A percentile compares a stretch with the other conserved stretches of the same genome.
phyloP scores from a whole-genome alignment of 2,888 invertebrate genomes.

The Pediacus dermestoides region DNA sequence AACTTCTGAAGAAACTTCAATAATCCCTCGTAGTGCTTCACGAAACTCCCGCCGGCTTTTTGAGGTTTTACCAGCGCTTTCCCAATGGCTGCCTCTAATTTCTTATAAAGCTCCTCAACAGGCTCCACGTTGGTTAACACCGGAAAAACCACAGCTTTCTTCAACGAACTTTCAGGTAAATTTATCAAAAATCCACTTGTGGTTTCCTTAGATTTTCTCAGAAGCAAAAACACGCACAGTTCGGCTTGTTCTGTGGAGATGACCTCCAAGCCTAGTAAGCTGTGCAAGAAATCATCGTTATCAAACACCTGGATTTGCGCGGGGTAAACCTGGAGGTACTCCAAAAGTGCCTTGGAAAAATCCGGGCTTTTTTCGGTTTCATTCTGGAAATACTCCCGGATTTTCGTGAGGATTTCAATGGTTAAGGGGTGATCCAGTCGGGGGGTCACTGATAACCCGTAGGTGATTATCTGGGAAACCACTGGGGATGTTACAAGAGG shows the following conservation, averaged over 20 bases:
- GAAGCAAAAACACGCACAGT: constrained; percentile 58
- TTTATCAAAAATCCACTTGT: constrained; percentile 52
- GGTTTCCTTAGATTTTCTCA: constrained; percentile 51
- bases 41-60: constrained; percentile 64
- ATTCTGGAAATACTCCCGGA: constrained; percentile 27
- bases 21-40: constrained; percentile 58
- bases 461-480: constrained; percentile 26
- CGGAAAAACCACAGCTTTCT: constrained; percentile 63
- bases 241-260: constrained; percentile 56
- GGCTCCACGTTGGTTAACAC: constrained; percentile 49
- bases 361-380: constrained; percentile 45
- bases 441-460: constrained; percentile 29
- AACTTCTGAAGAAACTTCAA: constrained; percentile 58
- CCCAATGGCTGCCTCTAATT: constrained; percentile 60
- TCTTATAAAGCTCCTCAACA: constrained; percentile 56
- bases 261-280: too few relatives aligned
- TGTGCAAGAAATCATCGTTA: too few relatives aligned
- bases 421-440: constrained; percentile 25
- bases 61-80: constrained; percentile 67
- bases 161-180: constrained; percentile 53
- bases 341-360: constrained; percentile 56
- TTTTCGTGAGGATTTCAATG: constrained; percentile 21
- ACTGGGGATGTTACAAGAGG: constrained; percentile 7
- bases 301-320: too few relatives aligned
- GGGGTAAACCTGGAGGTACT: constrained; percentile 61